Evolutionary conservation across 2,113 vertebrate genomes (phyloP).

Genomic region (Saccopteryx bilineata): DNA sequence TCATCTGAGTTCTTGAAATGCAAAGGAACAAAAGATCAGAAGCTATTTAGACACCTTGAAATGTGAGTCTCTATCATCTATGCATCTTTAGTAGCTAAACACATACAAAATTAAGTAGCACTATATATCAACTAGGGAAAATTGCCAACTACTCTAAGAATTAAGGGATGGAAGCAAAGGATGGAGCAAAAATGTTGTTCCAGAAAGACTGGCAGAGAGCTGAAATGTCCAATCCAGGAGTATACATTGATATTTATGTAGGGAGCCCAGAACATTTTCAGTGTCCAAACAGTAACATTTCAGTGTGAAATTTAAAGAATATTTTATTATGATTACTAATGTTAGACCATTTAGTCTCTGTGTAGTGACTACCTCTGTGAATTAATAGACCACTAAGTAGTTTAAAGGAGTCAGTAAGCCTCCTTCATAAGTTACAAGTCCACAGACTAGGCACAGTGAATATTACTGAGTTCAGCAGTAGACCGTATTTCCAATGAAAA

Average conservation of each 20-base stretch:
- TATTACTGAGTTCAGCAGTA: slow-evolving; percentile 7
- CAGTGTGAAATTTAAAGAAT: background rate
- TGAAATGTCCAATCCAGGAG: background rate
- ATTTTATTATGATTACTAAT: slow-evolving; percentile 12
- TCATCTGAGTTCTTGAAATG: background rate
- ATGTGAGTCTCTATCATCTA: background rate
- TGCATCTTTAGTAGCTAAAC: background rate
- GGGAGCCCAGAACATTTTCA: background rate
- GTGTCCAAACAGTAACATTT: background rate
- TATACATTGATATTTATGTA: background rate
- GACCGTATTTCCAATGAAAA: background rate
- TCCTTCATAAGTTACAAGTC: background rate
- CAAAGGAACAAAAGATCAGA: background rate
- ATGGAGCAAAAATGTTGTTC: background rate
- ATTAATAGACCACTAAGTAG: background rate
- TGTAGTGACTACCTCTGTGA: background rate
- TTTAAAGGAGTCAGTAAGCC: background rate
- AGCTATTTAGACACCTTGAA: background rate
- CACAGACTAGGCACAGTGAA: background rate
- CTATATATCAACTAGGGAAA: background rate
- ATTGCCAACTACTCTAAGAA: background rate
- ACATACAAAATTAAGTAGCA: background rate
- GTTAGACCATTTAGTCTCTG: background rate
- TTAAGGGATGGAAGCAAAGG: background rate
- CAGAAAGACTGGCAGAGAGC: too few species aligned